Evolutionary conservation across 2,888 invertebrate species (phyloP).

Genomic region (Thymelicus acteon): DNA sequence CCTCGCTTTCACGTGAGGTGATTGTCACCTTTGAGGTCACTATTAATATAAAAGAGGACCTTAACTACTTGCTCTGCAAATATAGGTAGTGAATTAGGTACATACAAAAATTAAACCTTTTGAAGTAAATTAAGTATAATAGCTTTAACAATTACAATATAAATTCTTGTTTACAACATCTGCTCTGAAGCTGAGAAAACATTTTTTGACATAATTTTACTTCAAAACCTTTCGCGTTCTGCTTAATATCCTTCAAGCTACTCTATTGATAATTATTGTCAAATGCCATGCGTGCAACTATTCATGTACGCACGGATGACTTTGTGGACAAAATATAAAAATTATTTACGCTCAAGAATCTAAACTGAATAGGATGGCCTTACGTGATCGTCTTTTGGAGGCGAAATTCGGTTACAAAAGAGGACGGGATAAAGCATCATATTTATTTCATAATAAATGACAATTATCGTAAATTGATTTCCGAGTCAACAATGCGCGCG

Average conservation of each 20-base stretch:
- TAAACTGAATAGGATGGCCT: conserved; percentile 57
- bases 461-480: conserved; percentile 85
- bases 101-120: not conserved
- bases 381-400: conserved; percentile 63
- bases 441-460: conserved; percentile 85
- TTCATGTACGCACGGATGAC: conserved; percentile 62
- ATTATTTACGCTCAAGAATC: conserved; percentile 69
- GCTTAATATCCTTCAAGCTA: conserved; percentile 72
- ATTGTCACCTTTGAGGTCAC: no score
- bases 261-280: conserved; percentile 75
- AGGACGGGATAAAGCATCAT: conserved; percentile 74
- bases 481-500: conserved; percentile 71
- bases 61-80: no score
- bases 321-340: conserved; percentile 76
- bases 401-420: conserved; percentile 61
- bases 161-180: conserved; percentile 57
- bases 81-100: not conserved
- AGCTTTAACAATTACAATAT: conserved; percentile 22
- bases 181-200: conserved; percentile 79
- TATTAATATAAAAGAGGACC: no score
- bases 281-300: conserved; percentile 65
- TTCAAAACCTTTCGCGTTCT: conserved; percentile 67
- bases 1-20: no score
- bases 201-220: conserved; percentile 65
- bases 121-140: not conserved